Base-by-base conservation (phyloP, 1,140 invertebrate genomes). In the Trichoplusia ni region DNA sequence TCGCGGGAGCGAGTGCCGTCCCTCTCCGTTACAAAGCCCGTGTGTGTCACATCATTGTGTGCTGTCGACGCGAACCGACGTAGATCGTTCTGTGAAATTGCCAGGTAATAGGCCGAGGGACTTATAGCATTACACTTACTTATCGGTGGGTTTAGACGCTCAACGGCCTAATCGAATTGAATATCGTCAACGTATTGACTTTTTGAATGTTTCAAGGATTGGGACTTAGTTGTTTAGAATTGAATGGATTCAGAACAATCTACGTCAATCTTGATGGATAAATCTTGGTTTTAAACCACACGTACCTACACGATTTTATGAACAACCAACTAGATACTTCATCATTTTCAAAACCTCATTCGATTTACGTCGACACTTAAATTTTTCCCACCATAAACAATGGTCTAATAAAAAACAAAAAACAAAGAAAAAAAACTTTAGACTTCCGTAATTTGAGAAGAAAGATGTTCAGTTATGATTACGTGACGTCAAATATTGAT, bases 31-130 rank as follows among this genome's bases (percentile, higher is more conserved):
- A 81, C 82, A 81, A 81, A 84, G 80, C 71, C 70, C 73, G 76
- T 84, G 82, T 86, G 81, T 82, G 84, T 81, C 78, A 75, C 70
- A 77, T 82, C 56, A 67, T 69, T 84, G 87, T 90, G 85, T 90
- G 87, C 82, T 75, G 80, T 83, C 77, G 79, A 79, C 76, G 71
- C 76, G 79, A 79, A 71, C 77, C 79, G 73, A 82, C 74, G 84
- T 87, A 86, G 85, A 87, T 89, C 87, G 84, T 87, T 89, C 87
- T 87, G 87, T 90, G 84, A 90, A 90, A 90, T 90, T 89, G 86
- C 86, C 87, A 90, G 87, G 87, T 90, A 90, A 90, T 90, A 90
- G 86, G 85, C 84, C 74, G 82, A 82, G 82, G 80, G 83, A 86
- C 85, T n/a, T 90, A 82, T 84, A 83, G 80, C 76, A 85, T 87